Percentiles rank a stretch among this genome's conserved stretches.
These are phyloP conservation scores for Netelia fuscicornis DNA, from an alignment of 2,888 invertebrate genomes.

Conservation along the genomic window DNA sequence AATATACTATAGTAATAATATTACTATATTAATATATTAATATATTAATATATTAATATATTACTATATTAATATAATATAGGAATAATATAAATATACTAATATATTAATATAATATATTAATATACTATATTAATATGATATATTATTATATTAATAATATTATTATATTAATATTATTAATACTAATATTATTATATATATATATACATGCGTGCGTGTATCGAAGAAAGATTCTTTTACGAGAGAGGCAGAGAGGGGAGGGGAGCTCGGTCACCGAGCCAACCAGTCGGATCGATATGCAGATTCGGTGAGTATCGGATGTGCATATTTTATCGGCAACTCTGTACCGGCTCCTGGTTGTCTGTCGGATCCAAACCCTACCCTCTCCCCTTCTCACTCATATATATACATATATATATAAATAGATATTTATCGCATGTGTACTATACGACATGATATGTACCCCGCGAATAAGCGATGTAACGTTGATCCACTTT, in stretches of 20 bases:
- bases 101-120: too few species aligned
- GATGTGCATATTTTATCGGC: slow-evolving; percentile 73
- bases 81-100: too few species aligned
- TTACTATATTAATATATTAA: background rate
- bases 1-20: background rate
- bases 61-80: too few species aligned
- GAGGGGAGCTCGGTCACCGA: slow-evolving; percentile 58
- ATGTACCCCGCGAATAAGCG: slow-evolving; percentile 42
- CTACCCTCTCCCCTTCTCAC: slow-evolving; percentile 9
- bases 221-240: slow-evolving; percentile 61
- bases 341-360: slow-evolving; percentile 63
- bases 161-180: too few species aligned
- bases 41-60: too few species aligned
- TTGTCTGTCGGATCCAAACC: slow-evolving; percentile 59
- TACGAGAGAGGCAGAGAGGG: slow-evolving; percentile 51
- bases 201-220: slow-evolving; percentile 35
- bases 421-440: background rate
- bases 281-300: slow-evolving; percentile 70
- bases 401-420: slow-evolving; percentile 14
- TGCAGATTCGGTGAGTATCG: slow-evolving; percentile 71
- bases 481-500: slow-evolving; percentile 47
- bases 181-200: too few species aligned
- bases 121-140: too few species aligned
- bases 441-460: slow-evolving; percentile 4
- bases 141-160: too few species aligned